phyloP scores from a whole-genome alignment of 2,113 vertebrate species.

The Nymphicus hollandicus region DNA sequence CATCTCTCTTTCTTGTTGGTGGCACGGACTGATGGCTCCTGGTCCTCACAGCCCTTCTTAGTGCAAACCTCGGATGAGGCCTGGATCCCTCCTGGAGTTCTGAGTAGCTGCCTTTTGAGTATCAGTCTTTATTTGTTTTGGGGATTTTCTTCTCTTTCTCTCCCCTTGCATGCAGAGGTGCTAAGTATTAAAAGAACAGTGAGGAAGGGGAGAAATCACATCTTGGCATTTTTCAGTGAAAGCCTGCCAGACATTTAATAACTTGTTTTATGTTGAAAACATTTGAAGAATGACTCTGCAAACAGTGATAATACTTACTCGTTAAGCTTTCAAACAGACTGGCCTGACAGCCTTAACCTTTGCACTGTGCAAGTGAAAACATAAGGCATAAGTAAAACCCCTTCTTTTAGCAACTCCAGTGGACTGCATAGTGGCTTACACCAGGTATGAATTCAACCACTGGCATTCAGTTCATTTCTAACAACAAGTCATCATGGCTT shows the following conservation, averaged over 20 bases:
- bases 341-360: slow-evolving; percentile 56
- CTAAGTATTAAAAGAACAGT: slow-evolving; percentile 7
- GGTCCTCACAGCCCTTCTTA: not conserved
- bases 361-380: slow-evolving; percentile 47
- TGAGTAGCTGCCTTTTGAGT: not conserved
- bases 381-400: not conserved
- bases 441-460: slow-evolving; percentile 18
- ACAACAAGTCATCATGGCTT: slow-evolving; percentile 13
- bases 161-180: not conserved
- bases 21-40: fast-evolving
- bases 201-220: slow-evolving; percentile 15
- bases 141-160: not conserved
- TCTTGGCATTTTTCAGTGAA: slow-evolving; percentile 36
- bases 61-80: not conserved
- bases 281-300: slow-evolving; percentile 56
- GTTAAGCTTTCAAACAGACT: slow-evolving; percentile 52
- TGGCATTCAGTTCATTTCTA: slow-evolving; percentile 45
- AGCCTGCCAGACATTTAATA: slow-evolving; percentile 41
- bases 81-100: not conserved
- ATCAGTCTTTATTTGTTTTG: not conserved
- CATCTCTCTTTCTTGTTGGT: not conserved
- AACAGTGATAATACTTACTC: slow-evolving; percentile 55
- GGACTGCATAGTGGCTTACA: not conserved
- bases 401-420: not conserved
- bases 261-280: slow-evolving; percentile 38